phyloP scores from a whole-genome alignment of 2,113 vertebrate genomes.

The Marmota flaviventris region DNA sequence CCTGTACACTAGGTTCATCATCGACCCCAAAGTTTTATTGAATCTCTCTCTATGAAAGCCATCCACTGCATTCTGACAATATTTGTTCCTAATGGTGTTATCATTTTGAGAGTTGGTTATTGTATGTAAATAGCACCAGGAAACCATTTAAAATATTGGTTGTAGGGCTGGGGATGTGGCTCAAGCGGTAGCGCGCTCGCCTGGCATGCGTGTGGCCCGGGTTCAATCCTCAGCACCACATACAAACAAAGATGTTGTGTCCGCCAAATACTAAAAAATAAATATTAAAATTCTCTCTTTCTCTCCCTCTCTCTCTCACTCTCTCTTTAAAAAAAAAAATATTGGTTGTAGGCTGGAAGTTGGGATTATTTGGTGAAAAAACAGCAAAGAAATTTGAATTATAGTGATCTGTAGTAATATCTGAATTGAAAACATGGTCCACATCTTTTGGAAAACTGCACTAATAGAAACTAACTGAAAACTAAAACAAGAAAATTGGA shows the following conservation, averaged over 20 bases:
- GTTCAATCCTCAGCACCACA: too few species aligned
- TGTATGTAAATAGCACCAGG: neutral
- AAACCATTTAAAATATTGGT: neutral
- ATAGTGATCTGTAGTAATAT: neutral
- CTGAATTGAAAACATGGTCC: neutral
- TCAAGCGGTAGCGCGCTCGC: too few species aligned
- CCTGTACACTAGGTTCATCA: slow-evolving; percentile 21
- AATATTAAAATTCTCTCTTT: too few species aligned
- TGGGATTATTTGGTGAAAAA: neutral
- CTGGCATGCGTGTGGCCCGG: too few species aligned
- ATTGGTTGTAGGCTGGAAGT: neutral
- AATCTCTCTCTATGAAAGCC: neutral
- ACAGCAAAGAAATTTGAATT: neutral
- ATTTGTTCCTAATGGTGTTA: neutral
- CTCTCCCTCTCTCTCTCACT: too few species aligned
- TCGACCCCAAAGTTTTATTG: slow-evolving; percentile 24
- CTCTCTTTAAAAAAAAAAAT: neutral
- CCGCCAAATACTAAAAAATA: too few species aligned
- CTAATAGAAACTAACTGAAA: neutral
- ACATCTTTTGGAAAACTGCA: neutral
- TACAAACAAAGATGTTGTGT: too few species aligned
- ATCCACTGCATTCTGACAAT: neutral
- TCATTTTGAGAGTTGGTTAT: neutral
- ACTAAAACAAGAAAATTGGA: neutral
- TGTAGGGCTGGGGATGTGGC: neutral